These are phyloP conservation scores for Vidua chalybeata DNA, from an alignment of 2,113 vertebrate species.

Conservation along the genomic window DNA sequence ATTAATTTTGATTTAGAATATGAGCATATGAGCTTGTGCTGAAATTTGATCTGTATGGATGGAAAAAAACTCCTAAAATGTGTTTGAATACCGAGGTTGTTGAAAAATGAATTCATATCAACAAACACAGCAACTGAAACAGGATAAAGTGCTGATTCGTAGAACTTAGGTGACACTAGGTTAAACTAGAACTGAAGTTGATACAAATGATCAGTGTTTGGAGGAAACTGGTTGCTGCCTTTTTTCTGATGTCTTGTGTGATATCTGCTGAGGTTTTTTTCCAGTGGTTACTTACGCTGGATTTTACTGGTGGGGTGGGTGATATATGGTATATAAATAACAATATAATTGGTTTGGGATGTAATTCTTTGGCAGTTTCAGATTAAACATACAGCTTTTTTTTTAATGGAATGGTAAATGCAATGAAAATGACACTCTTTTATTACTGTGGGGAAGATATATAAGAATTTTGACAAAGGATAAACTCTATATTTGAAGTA, in stretches of 20 bases:
- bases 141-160: neutral
- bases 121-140: neutral
- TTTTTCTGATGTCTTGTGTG: neutral
- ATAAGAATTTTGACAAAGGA: neutral
- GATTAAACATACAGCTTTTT: neutral
- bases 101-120: neutral
- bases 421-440: neutral
- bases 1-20: neutral
- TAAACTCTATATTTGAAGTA: neutral
- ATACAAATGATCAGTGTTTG: neutral
- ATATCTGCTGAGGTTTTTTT: neutral
- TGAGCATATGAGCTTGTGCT: neutral
- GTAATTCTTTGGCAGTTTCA: neutral
- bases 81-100: neutral
- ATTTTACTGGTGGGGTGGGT: neutral
- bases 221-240: neutral
- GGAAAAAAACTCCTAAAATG: neutral
- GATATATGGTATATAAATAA: neutral
- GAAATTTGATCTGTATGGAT: neutral
- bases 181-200: neutral
- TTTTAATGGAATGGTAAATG: neutral
- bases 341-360: neutral
- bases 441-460: neutral
- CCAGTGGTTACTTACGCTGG: neutral
- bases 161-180: neutral